A percentile compares a stretch with the other conserved stretches of the same genome.
These are phyloP conservation scores for Plecturocebus donacophilus DNA, from an alignment of 2,113 vertebrate species.

Conservation along the genomic window DNA sequence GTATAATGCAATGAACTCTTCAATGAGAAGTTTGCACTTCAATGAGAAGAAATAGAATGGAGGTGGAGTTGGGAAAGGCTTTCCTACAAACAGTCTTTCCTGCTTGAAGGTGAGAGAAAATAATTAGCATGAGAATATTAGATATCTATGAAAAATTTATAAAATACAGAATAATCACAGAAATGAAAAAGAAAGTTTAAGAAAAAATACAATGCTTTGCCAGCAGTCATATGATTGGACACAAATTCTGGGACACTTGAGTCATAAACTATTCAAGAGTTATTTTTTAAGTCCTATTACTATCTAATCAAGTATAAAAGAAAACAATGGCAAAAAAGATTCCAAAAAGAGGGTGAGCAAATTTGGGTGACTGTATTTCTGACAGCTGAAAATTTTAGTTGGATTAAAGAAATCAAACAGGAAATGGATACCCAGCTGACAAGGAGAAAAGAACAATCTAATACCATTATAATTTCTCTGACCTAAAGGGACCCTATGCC, in stretches of 20 bases:
- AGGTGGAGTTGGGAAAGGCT: background rate
- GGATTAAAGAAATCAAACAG: background rate
- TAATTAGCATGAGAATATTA: background rate
- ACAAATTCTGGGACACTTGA: background rate
- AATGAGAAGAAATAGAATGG: background rate
- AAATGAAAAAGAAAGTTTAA: background rate
- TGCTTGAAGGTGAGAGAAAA: background rate
- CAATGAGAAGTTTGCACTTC: background rate
- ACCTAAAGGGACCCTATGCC: background rate
- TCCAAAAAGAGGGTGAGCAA: background rate
- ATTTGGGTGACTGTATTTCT: background rate
- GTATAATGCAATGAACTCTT: background rate
- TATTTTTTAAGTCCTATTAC: background rate
- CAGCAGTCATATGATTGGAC: background rate
- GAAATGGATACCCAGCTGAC: background rate
- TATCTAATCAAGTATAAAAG: background rate
- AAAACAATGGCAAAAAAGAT: background rate
- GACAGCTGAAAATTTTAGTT: background rate
- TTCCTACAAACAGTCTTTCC: background rate
- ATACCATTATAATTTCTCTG: background rate
- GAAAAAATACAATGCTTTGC: background rate
- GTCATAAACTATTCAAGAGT: background rate
- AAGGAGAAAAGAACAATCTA: background rate
- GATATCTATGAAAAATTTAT: background rate
- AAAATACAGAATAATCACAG: background rate